Percentiles rank a stretch among this genome's conserved stretches.
Conservation (phyloP, 1,140 invertebrate genomes). For the Euglossa dilemma region DNA sequence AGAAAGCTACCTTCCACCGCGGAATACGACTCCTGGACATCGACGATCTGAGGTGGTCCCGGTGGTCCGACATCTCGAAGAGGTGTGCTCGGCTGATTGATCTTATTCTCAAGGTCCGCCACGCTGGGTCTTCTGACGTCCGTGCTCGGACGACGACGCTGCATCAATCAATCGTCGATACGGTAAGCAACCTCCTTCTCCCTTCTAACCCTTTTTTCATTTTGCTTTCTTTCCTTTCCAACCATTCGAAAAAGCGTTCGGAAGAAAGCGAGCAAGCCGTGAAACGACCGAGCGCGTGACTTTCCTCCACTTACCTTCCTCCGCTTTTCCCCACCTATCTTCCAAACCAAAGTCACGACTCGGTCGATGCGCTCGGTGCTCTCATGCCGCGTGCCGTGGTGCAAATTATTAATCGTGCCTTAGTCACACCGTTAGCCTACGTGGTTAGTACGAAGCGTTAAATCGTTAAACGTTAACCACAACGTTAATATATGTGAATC, state of each 20-base stretch:
- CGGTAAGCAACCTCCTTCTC: background rate
- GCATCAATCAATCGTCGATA: slow-evolving; percentile 46
- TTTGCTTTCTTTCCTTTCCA: background rate
- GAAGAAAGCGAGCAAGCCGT: slow-evolving; percentile 45
- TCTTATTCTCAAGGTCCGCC: slow-evolving; percentile 93
- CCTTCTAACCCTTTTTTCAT: background rate
- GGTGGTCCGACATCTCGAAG: slow-evolving; percentile 89
- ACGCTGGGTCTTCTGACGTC: slow-evolving; percentile 93
- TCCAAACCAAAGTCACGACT: slow-evolving; percentile 24
- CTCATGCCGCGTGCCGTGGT: slow-evolving; percentile 46
- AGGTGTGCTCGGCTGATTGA: slow-evolving; percentile 95
- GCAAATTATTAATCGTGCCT: slow-evolving; percentile 32
- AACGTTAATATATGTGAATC: slow-evolving; percentile 15
- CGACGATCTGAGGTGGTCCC: slow-evolving; percentile 93
- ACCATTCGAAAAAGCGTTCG: slow-evolving; percentile 43
- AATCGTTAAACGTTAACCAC: slow-evolving; percentile 49
- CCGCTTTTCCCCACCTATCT: too few species aligned
- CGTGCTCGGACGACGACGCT: slow-evolving; percentile 92
- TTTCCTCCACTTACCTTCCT: slow-evolving; percentile 36
- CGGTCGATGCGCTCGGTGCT: slow-evolving; percentile 12
- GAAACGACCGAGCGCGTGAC: slow-evolving; percentile 1
- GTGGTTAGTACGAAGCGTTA: slow-evolving; percentile 56
- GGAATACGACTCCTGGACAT: slow-evolving; percentile 94
- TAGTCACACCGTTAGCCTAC: slow-evolving; percentile 60
- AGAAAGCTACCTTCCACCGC: slow-evolving; percentile 93